Evolutionary conservation across 2,113 vertebrate genomes (phyloP), one percentile per base, ranked within the genome.

Genomic region (Beaufortia kweichowensis): DNA sequence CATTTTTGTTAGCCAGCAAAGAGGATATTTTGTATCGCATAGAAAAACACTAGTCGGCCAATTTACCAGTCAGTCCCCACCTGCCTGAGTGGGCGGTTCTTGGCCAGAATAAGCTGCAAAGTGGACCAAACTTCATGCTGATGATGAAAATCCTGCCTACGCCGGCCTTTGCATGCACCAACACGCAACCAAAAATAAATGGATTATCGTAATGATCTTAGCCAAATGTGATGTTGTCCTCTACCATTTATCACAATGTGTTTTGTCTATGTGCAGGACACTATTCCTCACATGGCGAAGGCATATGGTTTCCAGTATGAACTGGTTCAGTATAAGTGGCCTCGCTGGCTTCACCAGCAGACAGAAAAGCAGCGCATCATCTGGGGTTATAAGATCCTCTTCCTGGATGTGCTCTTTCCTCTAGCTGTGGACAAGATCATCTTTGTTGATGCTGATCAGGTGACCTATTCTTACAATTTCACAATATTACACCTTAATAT

Each of bases 381-480:
- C 83, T 98, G 97, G 97, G 97, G 97, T 62, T 96, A 98, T 88
- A 99, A 98, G 90, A 99, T 99, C 85, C 96, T 99, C 77, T 98
- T 99, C 85, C 89, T 99, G 82, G 97, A 99, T 79, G 96, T 99
- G 82, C 94, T 99, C 73, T 99, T 99, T 83, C 97, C 97, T 10
- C 85, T 99, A 83, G 94, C 96, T 55, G 93, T 98, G 79, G 93
- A 98, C 88, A 99, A 98, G 92, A 95, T 99, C 84, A 98, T 99
- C 88, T 98, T 99, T 89, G 96, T 99, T 0, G 97, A 99, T 70
- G 97, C 97, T 17, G 96, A 98, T 86, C 97, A 98, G 95, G 97
- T 96, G 89, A 79, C 56, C 8, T 41, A 33, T 33, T 33, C 3
- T 33, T 35, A 11, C 11, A 11, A 11, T 2, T 39, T 11, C 35